Conservation (phyloP, 2,888 invertebrate genomes). For the Himalopsyche anomala region DNA sequence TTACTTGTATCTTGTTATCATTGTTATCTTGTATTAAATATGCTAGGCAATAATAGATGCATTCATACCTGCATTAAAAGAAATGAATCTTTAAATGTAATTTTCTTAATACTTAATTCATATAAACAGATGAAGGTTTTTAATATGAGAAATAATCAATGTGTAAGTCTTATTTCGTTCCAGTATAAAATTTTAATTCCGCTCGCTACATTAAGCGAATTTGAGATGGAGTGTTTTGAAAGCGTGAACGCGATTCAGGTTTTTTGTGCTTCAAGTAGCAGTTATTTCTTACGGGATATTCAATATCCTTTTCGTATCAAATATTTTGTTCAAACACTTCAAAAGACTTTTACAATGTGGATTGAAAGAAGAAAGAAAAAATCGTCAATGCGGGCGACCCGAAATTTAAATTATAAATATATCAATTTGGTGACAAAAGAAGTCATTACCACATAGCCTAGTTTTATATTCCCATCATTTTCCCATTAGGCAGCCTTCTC, state of each 20-base stretch:
- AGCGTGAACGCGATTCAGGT: slow-evolving; percentile 35
- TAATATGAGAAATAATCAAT: too few relatives aligned
- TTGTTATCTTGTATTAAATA: too few relatives aligned
- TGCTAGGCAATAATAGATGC: too few relatives aligned
- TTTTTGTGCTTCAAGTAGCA: slow-evolving; percentile 36
- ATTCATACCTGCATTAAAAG: too few relatives aligned
- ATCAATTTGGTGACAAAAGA: slow-evolving; percentile 40
- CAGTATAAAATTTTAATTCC: too few relatives aligned
- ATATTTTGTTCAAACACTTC: slow-evolving; percentile 42
- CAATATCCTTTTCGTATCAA: slow-evolving; percentile 42
- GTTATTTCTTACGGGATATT: slow-evolving; percentile 43
- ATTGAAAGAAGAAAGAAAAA: slow-evolving; percentile 7
- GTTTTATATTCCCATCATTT: slow-evolving; percentile 23
- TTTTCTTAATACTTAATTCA: too few relatives aligned
- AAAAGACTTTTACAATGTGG: slow-evolving; percentile 34
- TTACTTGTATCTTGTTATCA: too few relatives aligned
- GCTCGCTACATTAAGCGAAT: not conserved
- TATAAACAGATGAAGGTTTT: too few relatives aligned
- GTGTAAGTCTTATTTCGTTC: too few relatives aligned
- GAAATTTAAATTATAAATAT: slow-evolving; percentile 13
- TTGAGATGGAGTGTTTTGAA: slow-evolving; percentile 25
- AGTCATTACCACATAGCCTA: slow-evolving; percentile 29
- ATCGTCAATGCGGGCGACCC: slow-evolving; percentile 33
- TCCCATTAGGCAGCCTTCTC: not conserved
- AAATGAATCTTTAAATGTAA: too few relatives aligned